Conservation (phyloP, 2,888 invertebrate genomes). For the Dicranocentrus wangi region DNA sequence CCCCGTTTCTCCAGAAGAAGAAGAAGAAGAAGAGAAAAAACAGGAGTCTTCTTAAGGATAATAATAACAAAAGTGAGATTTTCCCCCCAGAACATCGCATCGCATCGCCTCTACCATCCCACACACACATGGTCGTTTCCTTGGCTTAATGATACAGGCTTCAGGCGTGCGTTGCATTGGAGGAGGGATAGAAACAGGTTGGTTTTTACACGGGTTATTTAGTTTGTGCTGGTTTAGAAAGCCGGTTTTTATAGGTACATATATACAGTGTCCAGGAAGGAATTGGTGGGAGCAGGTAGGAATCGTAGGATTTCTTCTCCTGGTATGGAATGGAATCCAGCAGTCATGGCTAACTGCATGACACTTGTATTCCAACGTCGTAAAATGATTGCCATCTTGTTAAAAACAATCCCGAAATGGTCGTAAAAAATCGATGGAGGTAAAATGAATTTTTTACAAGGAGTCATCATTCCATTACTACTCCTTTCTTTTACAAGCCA, state of each 20-base stretch:
- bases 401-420: conserved; percentile 63
- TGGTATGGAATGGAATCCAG: not conserved
- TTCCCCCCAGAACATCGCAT: too few species aligned
- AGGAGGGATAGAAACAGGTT: not conserved
- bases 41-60: conserved; percentile 54
- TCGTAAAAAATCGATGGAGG: conserved; percentile 62
- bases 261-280: too few species aligned
- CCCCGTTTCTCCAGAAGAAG: too few species aligned
- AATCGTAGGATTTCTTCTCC: conserved; percentile 12
- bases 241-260: too few species aligned
- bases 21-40: too few species aligned
- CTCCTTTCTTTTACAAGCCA: not conserved
- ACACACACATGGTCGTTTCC: conserved; percentile 55
- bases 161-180: too few species aligned
- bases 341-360: too few species aligned
- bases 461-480: conserved; percentile 25
- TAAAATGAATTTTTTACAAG: conserved; percentile 67
- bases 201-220: too few species aligned
- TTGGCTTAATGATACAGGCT: conserved; percentile 66
- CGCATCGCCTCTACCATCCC: conserved; percentile 12
- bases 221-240: too few species aligned
- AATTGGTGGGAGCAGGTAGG: too few species aligned
- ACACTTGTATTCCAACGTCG: conserved; percentile 60
- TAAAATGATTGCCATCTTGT: conserved; percentile 64
- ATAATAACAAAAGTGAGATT: conserved; percentile 62